Base-by-base conservation (phyloP, 1,140 invertebrate species). In the Neodiprion virginianus region DNA sequence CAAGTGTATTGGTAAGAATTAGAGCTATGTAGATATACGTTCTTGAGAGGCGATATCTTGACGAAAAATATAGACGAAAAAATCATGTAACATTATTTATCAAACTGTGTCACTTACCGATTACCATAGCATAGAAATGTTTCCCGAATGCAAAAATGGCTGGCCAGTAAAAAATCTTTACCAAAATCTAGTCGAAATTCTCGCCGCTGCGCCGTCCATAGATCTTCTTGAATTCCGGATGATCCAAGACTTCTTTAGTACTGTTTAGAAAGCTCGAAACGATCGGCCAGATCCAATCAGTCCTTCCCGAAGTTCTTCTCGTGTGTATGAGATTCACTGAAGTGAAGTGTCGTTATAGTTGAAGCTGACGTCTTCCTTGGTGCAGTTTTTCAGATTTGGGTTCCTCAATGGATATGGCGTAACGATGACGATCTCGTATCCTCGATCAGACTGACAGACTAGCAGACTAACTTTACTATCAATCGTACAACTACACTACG, bases 341-440 rank as follows among this genome's bases (percentile, higher is more conserved):
- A 14, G 14, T 49, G 14, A 40, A 14, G 48, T 71, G 4, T 21
- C 17, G 10, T 71, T 14, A 4, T 72, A n/a, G 49, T n/a, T 65
- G 17, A 72, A 2, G 14, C 21, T 48, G 1, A 77, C 49, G 74
- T 79, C 72, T 48, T 77, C 76, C 74, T 77, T 74, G 12, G 69
- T 75, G 10, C 72, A 74, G 28, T 77, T 79, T 1, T 48, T 72
- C 4, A 74, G 66, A n/a, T 10, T 68, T 11, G 74, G 76, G 21
- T 74, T 69, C 17, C 77, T 79, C 50, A 69, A 66, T 12, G 81
- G 84, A 71, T 79, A 72, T 7, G 71, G 75, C 4, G 83, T 83
- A 1, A 86, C 79, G 4, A 85, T 69, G 4, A 82, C 85, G 0
- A 88, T 74, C 49, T 88, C 73, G 70, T 88, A 87, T 8, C 87